These are phyloP conservation scores for Geothlypis trichas DNA, from an alignment of 2,113 vertebrate species.

Conservation along the genomic window DNA sequence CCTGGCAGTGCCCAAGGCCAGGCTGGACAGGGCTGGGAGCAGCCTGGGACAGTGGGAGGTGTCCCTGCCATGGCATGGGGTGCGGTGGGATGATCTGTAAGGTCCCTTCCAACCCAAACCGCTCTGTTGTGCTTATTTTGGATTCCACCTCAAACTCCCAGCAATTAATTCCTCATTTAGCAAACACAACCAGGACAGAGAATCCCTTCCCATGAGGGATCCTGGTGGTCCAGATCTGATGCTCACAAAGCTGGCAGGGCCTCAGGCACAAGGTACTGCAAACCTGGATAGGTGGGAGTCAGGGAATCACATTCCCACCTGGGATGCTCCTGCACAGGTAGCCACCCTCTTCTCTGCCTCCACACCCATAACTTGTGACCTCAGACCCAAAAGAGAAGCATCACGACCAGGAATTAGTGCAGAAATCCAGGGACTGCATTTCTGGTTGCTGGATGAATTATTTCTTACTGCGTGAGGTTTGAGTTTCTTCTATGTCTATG, in stretches of 20 bases:
- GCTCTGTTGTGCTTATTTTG: fast-evolving
- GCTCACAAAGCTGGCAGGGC: not conserved
- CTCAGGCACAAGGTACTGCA: fast-evolving
- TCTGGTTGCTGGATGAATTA: not conserved
- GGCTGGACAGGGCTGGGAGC: fast-evolving
- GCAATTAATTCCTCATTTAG: not conserved
- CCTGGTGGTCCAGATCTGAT: not conserved
- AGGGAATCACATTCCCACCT: fast-evolving
- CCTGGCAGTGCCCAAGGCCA: not conserved
- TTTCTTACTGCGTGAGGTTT: not conserved
- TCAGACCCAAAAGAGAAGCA: not conserved
- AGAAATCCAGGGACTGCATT: not conserved
- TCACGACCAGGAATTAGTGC: not conserved
- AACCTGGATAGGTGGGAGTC: fast-evolving
- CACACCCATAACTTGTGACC: not conserved
- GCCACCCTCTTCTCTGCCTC: not conserved
- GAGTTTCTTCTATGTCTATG: not conserved
- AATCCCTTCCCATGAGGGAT: fast-evolving
- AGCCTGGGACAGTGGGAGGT: fast-evolving
- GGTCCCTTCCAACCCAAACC: not conserved
- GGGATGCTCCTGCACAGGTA: fast-evolving
- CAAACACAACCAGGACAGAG: not conserved
- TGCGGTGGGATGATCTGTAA: not conserved
- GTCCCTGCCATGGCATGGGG: not conserved
- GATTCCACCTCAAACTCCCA: not conserved